phyloP scores from a whole-genome alignment of 1,140 invertebrate species.

The Muscidifurax raptorellus region DNA sequence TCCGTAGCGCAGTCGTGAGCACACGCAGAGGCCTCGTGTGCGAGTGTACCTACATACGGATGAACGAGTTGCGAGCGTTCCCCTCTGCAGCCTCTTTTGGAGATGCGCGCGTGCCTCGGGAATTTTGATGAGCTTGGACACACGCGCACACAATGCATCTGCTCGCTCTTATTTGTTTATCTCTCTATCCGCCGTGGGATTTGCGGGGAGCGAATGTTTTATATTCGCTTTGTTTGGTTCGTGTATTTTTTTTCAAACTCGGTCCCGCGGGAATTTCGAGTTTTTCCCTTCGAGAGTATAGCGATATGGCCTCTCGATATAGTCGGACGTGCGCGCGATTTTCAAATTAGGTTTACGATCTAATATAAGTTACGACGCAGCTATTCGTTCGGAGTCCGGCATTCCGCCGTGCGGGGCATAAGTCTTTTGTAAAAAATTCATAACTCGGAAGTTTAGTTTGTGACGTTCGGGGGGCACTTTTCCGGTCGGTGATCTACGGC shows the following conservation, averaged over 20 bases:
- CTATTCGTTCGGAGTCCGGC: not conserved
- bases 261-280: too few species aligned
- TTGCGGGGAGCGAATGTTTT: constrained; percentile 3
- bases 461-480: not conserved
- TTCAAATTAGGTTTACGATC: not conserved
- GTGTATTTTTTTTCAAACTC: not conserved
- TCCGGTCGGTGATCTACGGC: not conserved
- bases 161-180: too few species aligned
- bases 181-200: too few species aligned
- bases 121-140: constrained; percentile 60
- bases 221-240: too few species aligned
- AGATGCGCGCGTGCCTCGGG: constrained; percentile 26
- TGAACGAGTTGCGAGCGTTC: too few species aligned
- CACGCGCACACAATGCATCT: not conserved
- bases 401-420: not conserved
- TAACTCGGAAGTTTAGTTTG: constrained; percentile 1
- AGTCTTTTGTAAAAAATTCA: constrained; percentile 2
- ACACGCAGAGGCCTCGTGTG: not conserved
- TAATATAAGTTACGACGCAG: not conserved
- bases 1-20: not conserved
- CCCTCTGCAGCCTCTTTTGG: too few species aligned
- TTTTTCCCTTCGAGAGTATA: not conserved
- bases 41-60: not conserved
- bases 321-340: not conserved
- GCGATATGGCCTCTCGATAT: not conserved